Evolutionary conservation across 2,888 invertebrate species (phyloP), one percentile per base, ranked within the genome.

Genomic region (Acleris emargana): DNA sequence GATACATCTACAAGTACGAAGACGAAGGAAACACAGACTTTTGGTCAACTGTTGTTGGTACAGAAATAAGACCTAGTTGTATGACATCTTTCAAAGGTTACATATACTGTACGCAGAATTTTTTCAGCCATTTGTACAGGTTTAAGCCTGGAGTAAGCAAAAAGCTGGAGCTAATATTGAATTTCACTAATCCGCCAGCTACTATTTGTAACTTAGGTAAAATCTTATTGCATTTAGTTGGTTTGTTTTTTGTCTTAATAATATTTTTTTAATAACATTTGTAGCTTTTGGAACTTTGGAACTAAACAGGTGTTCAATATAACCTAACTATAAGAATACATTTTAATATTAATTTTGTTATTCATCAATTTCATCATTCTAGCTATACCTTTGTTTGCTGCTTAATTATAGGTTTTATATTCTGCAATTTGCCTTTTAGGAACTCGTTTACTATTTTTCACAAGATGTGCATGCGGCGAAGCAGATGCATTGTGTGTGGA

Each of bases 31-130:
- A 78, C 0, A 62, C 63, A 0, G 83, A 88, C 43, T 25, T 68
- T 16, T 91, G 91, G 91, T 58, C 43, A 0, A 71, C 69, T 3
- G 73, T 82, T 2, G 58, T 83, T 0, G 58, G 69, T 1, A 82
- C 86, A 9, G 75, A 84, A 0, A 80, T 88, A 42, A 73, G 83
- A 57, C 76, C 79, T 3, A 83, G 76, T 54, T 79, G 74, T 49
- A 78, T 92, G 77, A 69, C 78, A 1, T 87, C 91, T 3, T 87
- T 74, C 51, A 84, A 80, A 51, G 82, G 81, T 0, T 82, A 84
- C 68, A 84, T 92, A 47, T 90, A 89, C 67, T 84, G 86, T 57
- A 80, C 84, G 0, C 91, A 91, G 67, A 83, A 79, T 68, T 90
- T 84, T 61, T 89, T 86, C 58, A 80, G 75, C 22, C 75, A 80